phyloP scores from a whole-genome alignment of 2,113 vertebrate species.

The Gobio gobio region DNA sequence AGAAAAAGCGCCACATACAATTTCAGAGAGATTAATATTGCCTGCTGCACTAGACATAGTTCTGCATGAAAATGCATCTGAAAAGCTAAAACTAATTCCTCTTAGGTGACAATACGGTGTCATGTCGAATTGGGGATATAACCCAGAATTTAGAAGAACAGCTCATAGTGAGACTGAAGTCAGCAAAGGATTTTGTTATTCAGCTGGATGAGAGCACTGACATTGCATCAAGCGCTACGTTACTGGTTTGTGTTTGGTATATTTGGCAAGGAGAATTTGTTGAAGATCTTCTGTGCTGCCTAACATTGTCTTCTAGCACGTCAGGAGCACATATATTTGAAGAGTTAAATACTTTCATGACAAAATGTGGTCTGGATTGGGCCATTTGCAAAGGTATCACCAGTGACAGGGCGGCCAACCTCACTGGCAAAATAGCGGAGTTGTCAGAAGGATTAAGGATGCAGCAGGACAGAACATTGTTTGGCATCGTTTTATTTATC shows the following conservation, averaged over 20 bases:
- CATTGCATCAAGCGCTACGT: neutral
- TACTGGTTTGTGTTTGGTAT: neutral
- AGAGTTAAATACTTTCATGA: too few relatives aligned
- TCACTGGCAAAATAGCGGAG: neutral
- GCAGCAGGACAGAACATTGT: neutral
- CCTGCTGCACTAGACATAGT: neutral
- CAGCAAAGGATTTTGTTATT: neutral
- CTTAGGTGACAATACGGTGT: neutral
- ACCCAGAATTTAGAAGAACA: neutral
- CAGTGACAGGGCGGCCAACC: neutral
- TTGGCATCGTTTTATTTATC: neutral
- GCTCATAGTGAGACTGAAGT: neutral
- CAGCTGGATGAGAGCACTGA: neutral
- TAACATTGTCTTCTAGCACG: neutral
- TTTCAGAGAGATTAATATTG: neutral
- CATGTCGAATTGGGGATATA: neutral
- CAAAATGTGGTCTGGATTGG: neutral
- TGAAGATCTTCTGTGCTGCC: constrained; percentile 7
- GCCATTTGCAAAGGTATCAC: neutral
- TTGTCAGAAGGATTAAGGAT: neutral
- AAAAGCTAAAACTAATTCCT: constrained; percentile 1
- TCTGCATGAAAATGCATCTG: too few relatives aligned
- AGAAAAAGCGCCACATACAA: neutral
- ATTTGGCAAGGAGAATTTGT: neutral
- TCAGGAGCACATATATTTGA: too few relatives aligned